A percentile compares a stretch with the other conserved stretches of the same genome.
phyloP scores from a whole-genome alignment of 2,888 invertebrate species.

The Drosophila mettleri region DNA sequence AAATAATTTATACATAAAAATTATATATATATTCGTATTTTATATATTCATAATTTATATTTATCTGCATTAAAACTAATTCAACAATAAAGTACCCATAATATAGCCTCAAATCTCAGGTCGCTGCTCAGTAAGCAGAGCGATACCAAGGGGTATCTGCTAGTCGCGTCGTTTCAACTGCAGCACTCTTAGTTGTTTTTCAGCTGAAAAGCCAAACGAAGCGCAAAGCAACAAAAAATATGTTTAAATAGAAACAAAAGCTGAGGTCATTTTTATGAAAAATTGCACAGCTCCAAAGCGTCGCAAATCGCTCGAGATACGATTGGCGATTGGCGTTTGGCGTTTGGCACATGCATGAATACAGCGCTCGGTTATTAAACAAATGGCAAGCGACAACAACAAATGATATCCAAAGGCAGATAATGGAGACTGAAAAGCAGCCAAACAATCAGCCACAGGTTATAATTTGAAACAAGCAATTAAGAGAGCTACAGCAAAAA shows the following conservation, averaged over 20 bases:
- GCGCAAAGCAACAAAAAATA: too few relatives aligned
- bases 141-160: too few relatives aligned
- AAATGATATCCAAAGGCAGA: constrained; percentile 34
- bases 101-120: too few relatives aligned
- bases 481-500: constrained; percentile 45
- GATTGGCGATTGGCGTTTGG: too few relatives aligned
- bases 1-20: too few relatives aligned
- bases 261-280: constrained; percentile 70
- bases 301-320: constrained; percentile 30
- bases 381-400: constrained; percentile 24
- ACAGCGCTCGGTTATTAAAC: constrained; percentile 28
- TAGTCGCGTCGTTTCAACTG: too few relatives aligned
- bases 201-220: constrained; percentile 48
- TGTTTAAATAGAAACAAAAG: constrained; percentile 30
- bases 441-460: constrained; percentile 43
- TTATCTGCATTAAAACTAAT: too few relatives aligned
- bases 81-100: too few relatives aligned
- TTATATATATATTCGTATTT: too few relatives aligned
- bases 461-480: constrained; percentile 69
- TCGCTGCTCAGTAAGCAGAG: too few relatives aligned
- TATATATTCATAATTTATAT: too few relatives aligned
- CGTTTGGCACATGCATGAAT: constrained; percentile 34
- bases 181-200: constrained; percentile 40
- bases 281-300: constrained; percentile 58
- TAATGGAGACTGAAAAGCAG: constrained; percentile 31